phyloP scores from a whole-genome alignment of 2,888 invertebrate genomes.

The Yponomeuta evonymella region DNA sequence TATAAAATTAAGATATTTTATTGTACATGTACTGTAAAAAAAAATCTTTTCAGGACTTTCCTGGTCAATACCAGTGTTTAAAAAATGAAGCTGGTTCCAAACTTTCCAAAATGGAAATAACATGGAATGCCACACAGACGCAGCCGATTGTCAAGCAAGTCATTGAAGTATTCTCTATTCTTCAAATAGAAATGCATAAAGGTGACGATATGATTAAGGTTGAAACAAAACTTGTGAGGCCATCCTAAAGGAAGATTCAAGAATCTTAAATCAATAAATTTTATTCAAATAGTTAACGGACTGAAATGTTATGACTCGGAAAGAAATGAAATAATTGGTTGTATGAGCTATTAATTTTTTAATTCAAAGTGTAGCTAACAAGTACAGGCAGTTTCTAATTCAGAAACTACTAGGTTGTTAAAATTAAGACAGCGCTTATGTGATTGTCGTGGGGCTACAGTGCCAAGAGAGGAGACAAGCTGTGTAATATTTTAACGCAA shows the following conservation, averaged over 20 bases:
- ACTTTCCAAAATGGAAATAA: conserved; percentile 61
- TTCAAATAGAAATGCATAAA: conserved; percentile 55
- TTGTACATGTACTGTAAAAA: neutral
- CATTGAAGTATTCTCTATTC: conserved; percentile 59
- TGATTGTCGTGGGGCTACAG: no score
- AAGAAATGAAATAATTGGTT: neutral
- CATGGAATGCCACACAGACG: conserved; percentile 43
- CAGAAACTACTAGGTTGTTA: no score
- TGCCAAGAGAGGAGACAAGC: no score
- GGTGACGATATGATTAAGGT: conserved; percentile 62
- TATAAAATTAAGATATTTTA: neutral
- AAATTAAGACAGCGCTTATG: no score
- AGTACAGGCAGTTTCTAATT: no score
- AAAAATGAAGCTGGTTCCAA: conserved; percentile 52
- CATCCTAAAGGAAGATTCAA: conserved; percentile 21
- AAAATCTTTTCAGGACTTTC: conserved; percentile 52
- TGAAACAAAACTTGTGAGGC: conserved; percentile 59
- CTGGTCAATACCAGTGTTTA: conserved; percentile 55
- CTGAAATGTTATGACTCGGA: neutral
- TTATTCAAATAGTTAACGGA: neutral
- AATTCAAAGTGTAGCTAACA: no score
- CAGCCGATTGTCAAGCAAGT: conserved; percentile 45
- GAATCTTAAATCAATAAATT: neutral
- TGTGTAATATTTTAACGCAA: no score
- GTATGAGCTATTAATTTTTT: no score